Base-by-base conservation (phyloP, 2,888 invertebrate genomes). In the Tanytarsus gracilentus region DNA sequence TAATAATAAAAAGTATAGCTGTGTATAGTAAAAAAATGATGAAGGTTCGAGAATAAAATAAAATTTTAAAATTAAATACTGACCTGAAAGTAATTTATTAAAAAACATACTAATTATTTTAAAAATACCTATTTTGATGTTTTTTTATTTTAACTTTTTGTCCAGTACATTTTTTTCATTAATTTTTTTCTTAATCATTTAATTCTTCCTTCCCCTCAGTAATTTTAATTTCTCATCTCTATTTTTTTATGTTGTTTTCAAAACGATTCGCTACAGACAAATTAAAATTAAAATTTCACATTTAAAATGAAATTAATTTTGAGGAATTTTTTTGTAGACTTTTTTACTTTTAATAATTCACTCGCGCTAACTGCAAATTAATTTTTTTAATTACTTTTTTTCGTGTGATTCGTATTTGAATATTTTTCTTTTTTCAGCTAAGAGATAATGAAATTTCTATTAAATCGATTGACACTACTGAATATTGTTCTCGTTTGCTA, bases 81-180 rank as follows among this genome's bases (percentile, higher is more conserved):
- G 16, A 44, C 9, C 11, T 14, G 36, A 36, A 14, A 36, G n/a
- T 40, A 16, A 40, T 40, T 40, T 40, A 40, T 40, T 40, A 40
- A 16, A 18, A 40, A 40, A 14, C 6, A 40, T 36, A 26, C 23
- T 44, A 44, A 14, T 14, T 44, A 44, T 44, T 55, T 55, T 55
- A 55, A 55, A 55, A 55, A 55, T 55, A 55, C 33, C 55, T 55
- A 55, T 55, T 55, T 55, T 36, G 39, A 39, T 36, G 36, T 55
- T 55, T 36, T 52, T 55, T 36, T 53, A 11, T 36, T 53, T 36
- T n/a, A n/a, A n/a, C n/a, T n/a, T 33, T 55, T 33, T 55, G 33
- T 53, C 39, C 39, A 36, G 39, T 39, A 39, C 39, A 55, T 25
- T 39, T 39, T 40, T 55, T 55, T 40, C 9, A n/a, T n/a, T n/a